A percentile compares a stretch with the other conserved stretches of the same genome.
These are phyloP conservation scores for Fundulus diaphanus DNA, from an alignment of 2,797 vertebrate species.

Conservation along the genomic window DNA sequence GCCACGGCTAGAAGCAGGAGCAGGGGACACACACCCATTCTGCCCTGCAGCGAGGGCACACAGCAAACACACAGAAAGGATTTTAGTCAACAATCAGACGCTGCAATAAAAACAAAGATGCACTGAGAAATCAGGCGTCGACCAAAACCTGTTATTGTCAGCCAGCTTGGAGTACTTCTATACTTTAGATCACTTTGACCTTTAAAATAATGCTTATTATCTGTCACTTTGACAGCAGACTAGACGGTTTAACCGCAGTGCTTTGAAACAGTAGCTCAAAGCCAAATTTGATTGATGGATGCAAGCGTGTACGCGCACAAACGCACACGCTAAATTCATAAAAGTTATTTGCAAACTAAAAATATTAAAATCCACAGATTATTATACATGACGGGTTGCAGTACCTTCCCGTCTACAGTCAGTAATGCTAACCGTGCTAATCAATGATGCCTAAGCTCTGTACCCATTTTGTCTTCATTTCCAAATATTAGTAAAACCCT, in stretches of 20 bases:
- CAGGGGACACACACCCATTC: constrained; percentile 85
- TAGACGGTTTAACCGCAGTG: too few relatives aligned
- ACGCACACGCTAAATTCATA: too few relatives aligned
- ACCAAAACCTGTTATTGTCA: not conserved
- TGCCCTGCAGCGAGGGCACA: constrained; percentile 70
- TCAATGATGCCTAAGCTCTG: too few relatives aligned
- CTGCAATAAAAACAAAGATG: not conserved
- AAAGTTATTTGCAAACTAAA: too few relatives aligned
- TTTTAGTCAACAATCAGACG: constrained; percentile 22
- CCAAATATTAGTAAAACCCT: not conserved
- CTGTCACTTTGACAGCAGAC: too few relatives aligned
- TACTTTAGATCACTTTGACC: too few relatives aligned
- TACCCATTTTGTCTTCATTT: not conserved
- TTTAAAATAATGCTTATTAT: too few relatives aligned
- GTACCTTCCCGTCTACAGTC: not conserved
- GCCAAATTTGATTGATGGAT: too few relatives aligned
- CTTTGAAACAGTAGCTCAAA: too few relatives aligned
- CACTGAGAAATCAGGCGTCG: not conserved
- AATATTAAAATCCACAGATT: not conserved
- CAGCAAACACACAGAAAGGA: constrained; percentile 11
- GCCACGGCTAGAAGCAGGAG: constrained; percentile 79
- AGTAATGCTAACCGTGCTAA: not conserved
- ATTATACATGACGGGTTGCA: not conserved
- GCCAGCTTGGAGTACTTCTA: too few relatives aligned
- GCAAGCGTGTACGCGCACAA: too few relatives aligned